Percentiles rank a stretch among this genome's conserved stretches.
phyloP scores from a whole-genome alignment of 2,113 vertebrate genomes.

The Catharus minimus region DNA sequence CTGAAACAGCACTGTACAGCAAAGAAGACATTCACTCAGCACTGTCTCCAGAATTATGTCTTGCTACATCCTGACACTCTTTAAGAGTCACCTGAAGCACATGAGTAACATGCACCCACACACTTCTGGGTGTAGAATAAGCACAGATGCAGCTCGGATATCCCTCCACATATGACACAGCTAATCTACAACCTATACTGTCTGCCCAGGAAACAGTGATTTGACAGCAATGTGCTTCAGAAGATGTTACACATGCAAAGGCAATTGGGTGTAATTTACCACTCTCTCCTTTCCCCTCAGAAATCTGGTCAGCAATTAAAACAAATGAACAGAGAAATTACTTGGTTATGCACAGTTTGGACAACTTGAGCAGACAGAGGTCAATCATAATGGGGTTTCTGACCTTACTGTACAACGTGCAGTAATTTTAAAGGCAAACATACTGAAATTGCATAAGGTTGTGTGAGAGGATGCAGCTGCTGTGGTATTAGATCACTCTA shows the following conservation, averaged over 20 bases:
- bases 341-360: background rate
- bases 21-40: background rate
- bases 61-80: background rate
- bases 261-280: background rate
- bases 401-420: background rate
- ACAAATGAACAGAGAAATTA: background rate
- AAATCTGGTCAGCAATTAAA: background rate
- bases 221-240: background rate
- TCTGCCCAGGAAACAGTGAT: background rate
- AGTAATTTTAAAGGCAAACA: constrained; percentile 20
- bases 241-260: background rate
- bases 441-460: background rate
- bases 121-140: background rate
- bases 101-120: accelerated
- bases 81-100: background rate
- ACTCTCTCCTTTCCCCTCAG: background rate
- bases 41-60: background rate
- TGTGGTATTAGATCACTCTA: background rate
- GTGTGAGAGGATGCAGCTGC: background rate
- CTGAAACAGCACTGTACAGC: background rate
- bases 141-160: background rate
- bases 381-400: background rate
- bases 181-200: background rate
- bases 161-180: background rate
- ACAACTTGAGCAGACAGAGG: background rate